phyloP scores from a whole-genome alignment of 1,140 invertebrate genomes.

The Capitella teleta region DNA sequence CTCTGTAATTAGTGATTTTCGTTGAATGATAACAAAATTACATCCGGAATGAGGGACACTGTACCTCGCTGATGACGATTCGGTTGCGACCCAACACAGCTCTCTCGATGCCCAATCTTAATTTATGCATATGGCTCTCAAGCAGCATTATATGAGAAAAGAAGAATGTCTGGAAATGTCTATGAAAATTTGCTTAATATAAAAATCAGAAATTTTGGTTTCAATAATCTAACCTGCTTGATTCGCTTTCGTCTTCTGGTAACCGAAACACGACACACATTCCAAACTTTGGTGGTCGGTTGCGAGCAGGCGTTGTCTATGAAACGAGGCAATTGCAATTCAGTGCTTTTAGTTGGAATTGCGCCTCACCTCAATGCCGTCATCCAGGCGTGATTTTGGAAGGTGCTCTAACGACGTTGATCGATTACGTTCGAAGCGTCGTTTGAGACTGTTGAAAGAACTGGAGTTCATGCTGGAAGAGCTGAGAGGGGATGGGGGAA shows the following conservation, averaged over 20 bases:
- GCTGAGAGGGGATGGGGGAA: constrained; percentile 20
- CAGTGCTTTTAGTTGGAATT: no score
- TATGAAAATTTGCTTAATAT: no score
- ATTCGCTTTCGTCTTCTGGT: no score
- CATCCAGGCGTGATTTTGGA: no score
- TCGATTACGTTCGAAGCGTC: constrained; percentile 47
- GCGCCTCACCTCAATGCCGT: no score
- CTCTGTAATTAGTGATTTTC: no score
- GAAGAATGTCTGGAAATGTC: constrained; percentile 47
- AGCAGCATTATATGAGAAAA: constrained; percentile 69
- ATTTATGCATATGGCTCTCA: constrained; percentile 62
- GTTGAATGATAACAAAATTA: constrained; percentile 14
- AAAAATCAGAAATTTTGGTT: no score
- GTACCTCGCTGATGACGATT: neutral
- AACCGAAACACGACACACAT: no score
- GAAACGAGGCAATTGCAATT: no score
- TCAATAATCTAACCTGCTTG: no score
- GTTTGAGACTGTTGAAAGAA: constrained; percentile 45
- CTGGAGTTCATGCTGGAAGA: constrained; percentile 24
- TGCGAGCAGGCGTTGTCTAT: no score
- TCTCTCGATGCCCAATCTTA: constrained; percentile 46
- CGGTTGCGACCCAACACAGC: constrained; percentile 28
- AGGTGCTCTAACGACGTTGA: constrained; percentile 47
- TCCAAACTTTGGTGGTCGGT: no score
- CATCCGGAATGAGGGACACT: neutral